A percentile compares a stretch with the other conserved stretches of the same genome.
Evolutionary conservation across 2,888 invertebrate species (phyloP).

Genomic region (Ichneumon xanthorius): DNA sequence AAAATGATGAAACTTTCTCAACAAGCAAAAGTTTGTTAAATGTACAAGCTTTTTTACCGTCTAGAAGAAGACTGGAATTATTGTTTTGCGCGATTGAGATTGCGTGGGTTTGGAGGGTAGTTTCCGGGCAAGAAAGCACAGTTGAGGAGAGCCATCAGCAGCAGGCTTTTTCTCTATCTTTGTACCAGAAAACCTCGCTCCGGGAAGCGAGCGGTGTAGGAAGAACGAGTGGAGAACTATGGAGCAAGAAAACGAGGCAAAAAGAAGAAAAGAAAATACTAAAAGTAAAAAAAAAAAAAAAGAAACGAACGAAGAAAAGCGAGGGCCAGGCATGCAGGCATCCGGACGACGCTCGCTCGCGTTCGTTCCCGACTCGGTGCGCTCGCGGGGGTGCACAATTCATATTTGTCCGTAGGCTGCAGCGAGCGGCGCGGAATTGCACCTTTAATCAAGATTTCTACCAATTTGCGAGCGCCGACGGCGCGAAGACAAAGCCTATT

Average conservation of each 20-base stretch:
- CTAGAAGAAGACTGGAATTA: not conserved
- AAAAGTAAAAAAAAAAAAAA: constrained; percentile 24
- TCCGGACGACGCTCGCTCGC: constrained; percentile 39
- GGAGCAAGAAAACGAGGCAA: constrained; percentile 37
- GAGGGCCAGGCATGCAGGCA: constrained; percentile 53
- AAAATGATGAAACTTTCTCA: not conserved
- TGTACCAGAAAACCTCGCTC: constrained; percentile 52
- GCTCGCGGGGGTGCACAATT: constrained; percentile 70
- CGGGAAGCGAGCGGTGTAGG: not conserved
- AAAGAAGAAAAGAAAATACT: constrained; percentile 29
- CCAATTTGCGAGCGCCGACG: constrained; percentile 84
- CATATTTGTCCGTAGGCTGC: constrained; percentile 81
- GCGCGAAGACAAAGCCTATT: constrained; percentile 85
- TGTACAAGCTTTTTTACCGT: not conserved
- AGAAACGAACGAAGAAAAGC: constrained; percentile 41
- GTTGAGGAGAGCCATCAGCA: constrained; percentile 61
- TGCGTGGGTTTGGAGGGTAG: not conserved
- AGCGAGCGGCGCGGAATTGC: constrained; percentile 79
- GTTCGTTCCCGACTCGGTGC: constrained; percentile 50
- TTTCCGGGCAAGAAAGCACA: constrained; percentile 10
- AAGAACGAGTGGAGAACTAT: constrained; percentile 44
- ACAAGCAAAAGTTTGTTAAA: not conserved
- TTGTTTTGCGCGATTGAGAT: not conserved
- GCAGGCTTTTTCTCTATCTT: constrained; percentile 55
- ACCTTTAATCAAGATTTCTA: constrained; percentile 85